Evolutionary conservation across 2,113 vertebrate genomes (phyloP).

Genomic region (Arvicanthis niloticus): DNA sequence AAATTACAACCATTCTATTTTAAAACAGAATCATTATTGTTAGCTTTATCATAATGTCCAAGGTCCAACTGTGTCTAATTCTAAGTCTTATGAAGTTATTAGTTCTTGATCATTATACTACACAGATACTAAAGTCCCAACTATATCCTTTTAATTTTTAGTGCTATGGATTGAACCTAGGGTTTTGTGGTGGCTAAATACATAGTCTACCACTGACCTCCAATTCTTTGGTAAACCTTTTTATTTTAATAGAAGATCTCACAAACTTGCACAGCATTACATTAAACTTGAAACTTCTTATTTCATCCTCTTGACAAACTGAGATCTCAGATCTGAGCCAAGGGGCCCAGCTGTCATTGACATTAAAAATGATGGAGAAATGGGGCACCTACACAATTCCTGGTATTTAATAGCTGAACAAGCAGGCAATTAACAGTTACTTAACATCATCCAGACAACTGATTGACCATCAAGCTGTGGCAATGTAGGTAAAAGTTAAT

Average conservation of each 20-base stretch:
- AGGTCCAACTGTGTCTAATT: not conserved
- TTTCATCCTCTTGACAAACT: not conserved
- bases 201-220: not conserved
- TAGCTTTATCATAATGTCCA: not conserved
- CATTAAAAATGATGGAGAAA: not conserved
- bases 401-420: not conserved
- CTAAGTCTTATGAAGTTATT: not conserved
- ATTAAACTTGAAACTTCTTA: not conserved
- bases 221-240: not conserved
- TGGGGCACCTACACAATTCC: not conserved
- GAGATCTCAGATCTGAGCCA: not conserved
- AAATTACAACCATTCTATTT: slow-evolving; percentile 18
- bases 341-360: not conserved
- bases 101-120: not conserved
- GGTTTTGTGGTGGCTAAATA: not conserved
- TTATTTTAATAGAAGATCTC: not conserved
- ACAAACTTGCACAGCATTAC: not conserved
- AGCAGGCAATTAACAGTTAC: not conserved
- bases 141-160: not conserved
- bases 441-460: not conserved
- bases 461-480: not conserved
- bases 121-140: not conserved
- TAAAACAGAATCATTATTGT: not conserved
- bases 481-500: not conserved
- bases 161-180: not conserved